Evolutionary conservation across 2,797 vertebrate species (phyloP).

Genomic region (Threskiornis aethiopicus): DNA sequence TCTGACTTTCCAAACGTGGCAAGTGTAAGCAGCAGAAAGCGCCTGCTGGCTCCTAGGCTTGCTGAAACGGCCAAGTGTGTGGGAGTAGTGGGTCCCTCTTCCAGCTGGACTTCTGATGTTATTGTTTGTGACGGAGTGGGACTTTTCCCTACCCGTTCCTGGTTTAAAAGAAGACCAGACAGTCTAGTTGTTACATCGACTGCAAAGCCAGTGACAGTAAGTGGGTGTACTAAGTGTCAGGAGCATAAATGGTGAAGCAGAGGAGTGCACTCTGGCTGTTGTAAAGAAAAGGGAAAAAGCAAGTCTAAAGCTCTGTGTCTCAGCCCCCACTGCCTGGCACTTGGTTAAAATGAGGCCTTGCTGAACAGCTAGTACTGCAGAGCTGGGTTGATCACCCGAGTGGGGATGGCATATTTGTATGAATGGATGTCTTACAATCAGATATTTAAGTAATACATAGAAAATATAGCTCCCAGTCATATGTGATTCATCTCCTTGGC

Average conservation of each 20-base stretch:
- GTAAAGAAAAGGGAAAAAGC: not conserved
- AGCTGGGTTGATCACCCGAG: not conserved
- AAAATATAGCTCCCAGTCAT: not conserved
- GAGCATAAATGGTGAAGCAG: not conserved
- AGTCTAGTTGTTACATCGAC: accelerated
- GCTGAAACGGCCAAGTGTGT: not conserved
- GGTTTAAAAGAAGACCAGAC: not conserved
- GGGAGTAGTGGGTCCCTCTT: not conserved
- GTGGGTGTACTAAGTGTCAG: not conserved
- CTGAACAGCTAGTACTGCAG: not conserved
- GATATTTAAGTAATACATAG: accelerated
- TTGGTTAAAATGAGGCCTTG: not conserved
- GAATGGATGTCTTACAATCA: not conserved
- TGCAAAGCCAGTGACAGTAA: not conserved
- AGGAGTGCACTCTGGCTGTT: not conserved
- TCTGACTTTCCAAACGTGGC: not conserved
- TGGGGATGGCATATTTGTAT: accelerated
- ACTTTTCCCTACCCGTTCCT: not conserved
- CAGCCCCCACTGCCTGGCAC: not conserved
- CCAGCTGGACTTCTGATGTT: not conserved
- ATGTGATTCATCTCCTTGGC: not conserved
- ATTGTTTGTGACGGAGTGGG: not conserved
- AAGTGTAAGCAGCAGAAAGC: not conserved
- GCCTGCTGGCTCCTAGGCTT: not conserved
- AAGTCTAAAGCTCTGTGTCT: too few relatives aligned